phyloP scores from a whole-genome alignment of 2,888 invertebrate genomes.

The Andrena chrysosceles region DNA sequence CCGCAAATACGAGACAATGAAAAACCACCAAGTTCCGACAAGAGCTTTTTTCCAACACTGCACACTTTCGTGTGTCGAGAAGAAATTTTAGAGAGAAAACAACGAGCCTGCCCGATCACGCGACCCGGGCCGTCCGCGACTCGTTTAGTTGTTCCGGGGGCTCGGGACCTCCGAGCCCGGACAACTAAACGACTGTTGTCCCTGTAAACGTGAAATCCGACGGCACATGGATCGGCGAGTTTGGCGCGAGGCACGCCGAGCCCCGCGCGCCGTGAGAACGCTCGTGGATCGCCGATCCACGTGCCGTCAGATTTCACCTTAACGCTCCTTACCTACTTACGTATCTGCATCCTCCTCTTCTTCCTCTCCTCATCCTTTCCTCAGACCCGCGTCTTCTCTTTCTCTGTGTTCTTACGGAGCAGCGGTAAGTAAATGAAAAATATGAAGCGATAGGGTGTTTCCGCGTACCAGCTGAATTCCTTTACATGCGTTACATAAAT shows the following conservation, averaged over 20 bases:
- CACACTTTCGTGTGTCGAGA: conserved; percentile 59
- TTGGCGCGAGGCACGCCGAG: too few species aligned
- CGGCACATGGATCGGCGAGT: too few species aligned
- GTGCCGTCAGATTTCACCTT: too few species aligned
- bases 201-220: too few species aligned
- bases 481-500: conserved; percentile 23
- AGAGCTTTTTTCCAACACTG: conserved; percentile 53
- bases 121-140: conserved; percentile 35
- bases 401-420: too few species aligned
- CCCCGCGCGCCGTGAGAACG: too few species aligned
- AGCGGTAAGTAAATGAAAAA: conserved; percentile 50
- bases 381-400: conserved; percentile 15
- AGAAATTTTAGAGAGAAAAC: conserved; percentile 69
- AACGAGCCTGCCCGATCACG: conserved; percentile 46
- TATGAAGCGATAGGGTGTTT: conserved; percentile 17
- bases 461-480: conserved; percentile 26
- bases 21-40: conserved; percentile 39
- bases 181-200: too few species aligned
- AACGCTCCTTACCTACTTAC: conserved; percentile 37
- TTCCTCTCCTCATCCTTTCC: conserved; percentile 37
- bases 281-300: too few species aligned
- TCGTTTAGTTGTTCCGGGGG: conserved; percentile 42
- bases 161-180: too few species aligned
- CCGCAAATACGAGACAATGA: conserved; percentile 65
- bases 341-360: conserved; percentile 61